phyloP scores from a whole-genome alignment of 2,113 vertebrate genomes.

The Donacobius atricapilla region DNA sequence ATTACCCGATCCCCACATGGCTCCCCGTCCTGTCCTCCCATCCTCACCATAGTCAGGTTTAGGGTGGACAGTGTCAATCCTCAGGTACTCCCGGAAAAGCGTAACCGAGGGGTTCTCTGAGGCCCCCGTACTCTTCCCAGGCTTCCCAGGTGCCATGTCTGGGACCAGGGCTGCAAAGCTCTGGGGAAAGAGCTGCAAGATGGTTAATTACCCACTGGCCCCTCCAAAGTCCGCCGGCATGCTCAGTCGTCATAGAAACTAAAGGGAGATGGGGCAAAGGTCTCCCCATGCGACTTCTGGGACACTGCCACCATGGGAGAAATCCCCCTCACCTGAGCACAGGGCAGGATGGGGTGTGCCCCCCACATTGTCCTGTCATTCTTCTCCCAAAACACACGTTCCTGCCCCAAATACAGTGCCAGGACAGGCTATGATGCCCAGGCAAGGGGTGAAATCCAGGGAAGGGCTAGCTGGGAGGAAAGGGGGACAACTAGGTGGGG shows the following conservation, averaged over 20 bases:
- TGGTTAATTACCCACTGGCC: slow-evolving; percentile 7
- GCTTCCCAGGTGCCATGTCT: slow-evolving; percentile 36
- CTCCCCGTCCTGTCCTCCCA: not conserved
- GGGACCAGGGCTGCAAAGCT: not conserved
- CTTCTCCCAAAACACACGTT: not conserved
- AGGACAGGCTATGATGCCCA: not conserved
- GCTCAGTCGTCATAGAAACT: not conserved
- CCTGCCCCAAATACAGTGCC: not conserved
- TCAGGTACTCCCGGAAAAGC: slow-evolving; percentile 89
- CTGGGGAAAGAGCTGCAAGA: not conserved
- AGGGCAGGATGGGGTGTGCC: not conserved
- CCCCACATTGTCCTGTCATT: not conserved
- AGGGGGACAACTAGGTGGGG: not conserved
- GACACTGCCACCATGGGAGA: not conserved
- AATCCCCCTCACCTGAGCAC: not conserved
- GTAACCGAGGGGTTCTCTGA: slow-evolving; percentile 84
- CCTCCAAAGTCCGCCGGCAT: slow-evolving; percentile 14
- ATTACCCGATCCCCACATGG: accelerated
- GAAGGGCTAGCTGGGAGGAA: not conserved
- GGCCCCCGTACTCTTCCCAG: not conserved
- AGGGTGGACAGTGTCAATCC: slow-evolving; percentile 87
- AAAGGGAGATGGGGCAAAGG: not conserved
- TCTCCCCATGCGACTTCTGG: not conserved
- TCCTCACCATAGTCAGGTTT: slow-evolving; percentile 91
- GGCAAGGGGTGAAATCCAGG: not conserved